Evolutionary conservation across 2,797 vertebrate species (phyloP), one percentile per base, ranked within the genome.

Genomic region (Botia almorhae): DNA sequence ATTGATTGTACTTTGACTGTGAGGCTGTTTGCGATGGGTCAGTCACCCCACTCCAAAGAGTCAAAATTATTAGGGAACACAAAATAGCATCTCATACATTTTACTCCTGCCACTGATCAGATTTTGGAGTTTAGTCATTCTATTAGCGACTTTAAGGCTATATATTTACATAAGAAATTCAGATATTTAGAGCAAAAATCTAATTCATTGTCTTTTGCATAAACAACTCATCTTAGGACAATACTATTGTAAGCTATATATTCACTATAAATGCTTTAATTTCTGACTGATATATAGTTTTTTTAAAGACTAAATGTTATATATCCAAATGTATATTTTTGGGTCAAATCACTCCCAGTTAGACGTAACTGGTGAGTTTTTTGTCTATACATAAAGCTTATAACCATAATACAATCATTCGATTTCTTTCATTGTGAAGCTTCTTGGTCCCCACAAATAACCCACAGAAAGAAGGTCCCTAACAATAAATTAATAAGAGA

Each of bases 331-430:
- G 13, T n/a, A 11, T 36, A 65, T 39, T 14, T 16, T 53, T 23
- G 60, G 56, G 68, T 71, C 19, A 26, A 63, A 78, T 58, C 4
- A 50, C 26, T 69, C 23, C 3, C 16, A 56, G 13, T 51, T n/a
- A 8, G 5, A 63, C 51, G 7, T 29, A 46, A 56, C 12, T 0
- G 8, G 58, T 53, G 69, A 14, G 58, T n/a, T n/a, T 69, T 21
- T 68, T 46, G 13, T 39, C 29, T 71, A 7, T 55, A 70, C 50
- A 64, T 55, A 77, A 86, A 74, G 82, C 80, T 51, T 14, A 64
- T 56, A n/a, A 82, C 71, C 58, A 39, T 61, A 46, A 65, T 76
- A 85, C 63, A 79, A 76, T 81, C 56, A 63, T 78, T 71, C 16
- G 6, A 33, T 26, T 58, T 36, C 11, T 56, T 33, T 53, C 77